Base-by-base conservation (phyloP, 2,797 vertebrate genomes). In the Neopelma chrysocephalum region DNA sequence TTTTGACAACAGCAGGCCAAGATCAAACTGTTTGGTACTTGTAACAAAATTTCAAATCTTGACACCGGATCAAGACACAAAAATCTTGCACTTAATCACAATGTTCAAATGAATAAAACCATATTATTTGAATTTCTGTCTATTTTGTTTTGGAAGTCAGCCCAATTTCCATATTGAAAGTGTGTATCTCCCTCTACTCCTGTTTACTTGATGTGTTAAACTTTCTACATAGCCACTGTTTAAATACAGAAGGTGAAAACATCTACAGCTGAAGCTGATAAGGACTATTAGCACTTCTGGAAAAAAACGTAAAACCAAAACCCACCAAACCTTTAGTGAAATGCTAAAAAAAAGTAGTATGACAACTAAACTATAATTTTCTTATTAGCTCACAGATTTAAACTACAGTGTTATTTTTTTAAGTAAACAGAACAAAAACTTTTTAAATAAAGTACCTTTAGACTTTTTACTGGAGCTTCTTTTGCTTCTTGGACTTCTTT, bases 401-500 rank as follows among this genome's bases (percentile, higher is more conserved):
- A 81, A 76, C 9, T 48, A 57, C 10, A 43, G 12, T 10, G 31
- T 29, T 58, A 23, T 29, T 75, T 89, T 89, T 82, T 77, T 25
- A 82, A 90, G 8, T 8, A 85, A 91, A 81, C 22, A 62, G 12
- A 89, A 81, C 6, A 80, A 89, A 75, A 27, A 3, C 6, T 5
- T 29, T 21, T 38, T 65, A 66, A 50, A 79, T 45, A 1, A 91
- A 93, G 25, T 97, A 98, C 97, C 97, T 97, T 93, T 95, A 32
- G 70, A 48, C 94, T 96, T 98, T 95, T 91, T 96, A 54, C 82
- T 65, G 29, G 66, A 77, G 62, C 87, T 94, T 87, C 91, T 97
- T 95, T 93, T 97, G 96, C 82, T 96, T 95, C 89, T 96, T 70
- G 95, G 82, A 87, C 91, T 97, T 84, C 91, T 96, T 96, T 95